Percentiles rank a stretch among this genome's conserved stretches.
Evolutionary conservation across 2,113 vertebrate species (phyloP).

Genomic region (Ploceus nigricollis): DNA sequence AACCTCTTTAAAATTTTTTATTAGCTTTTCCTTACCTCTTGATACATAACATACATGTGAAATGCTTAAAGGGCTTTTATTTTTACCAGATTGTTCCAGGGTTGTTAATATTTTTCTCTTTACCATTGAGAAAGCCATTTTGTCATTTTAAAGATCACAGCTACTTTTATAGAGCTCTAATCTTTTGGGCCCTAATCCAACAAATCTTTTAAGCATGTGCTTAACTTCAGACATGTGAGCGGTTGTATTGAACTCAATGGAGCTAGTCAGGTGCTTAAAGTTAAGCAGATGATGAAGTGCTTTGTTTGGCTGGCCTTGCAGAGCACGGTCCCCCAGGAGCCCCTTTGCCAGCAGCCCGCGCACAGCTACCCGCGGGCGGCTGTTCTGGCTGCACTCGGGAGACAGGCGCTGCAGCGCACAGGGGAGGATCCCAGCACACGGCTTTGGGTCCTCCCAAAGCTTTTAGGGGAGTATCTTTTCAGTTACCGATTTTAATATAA

Average conservation of each 20-base stretch:
- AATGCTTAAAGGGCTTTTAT: background rate
- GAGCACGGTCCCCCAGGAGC: background rate
- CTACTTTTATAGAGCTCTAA: conserved; percentile 26
- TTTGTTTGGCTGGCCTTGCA: conserved; percentile 50
- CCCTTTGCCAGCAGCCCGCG: background rate
- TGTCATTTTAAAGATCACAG: conserved; percentile 26
- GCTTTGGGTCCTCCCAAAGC: background rate
- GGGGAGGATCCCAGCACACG: background rate
- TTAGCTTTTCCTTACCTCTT: background rate
- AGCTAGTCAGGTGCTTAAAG: conserved; percentile 57
- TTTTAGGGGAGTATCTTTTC: background rate
- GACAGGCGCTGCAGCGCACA: background rate
- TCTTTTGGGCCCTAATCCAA: conserved; percentile 45
- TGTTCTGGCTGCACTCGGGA: background rate
- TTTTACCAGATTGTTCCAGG: background rate
- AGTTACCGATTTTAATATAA: background rate
- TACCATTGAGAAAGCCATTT: conserved; percentile 18
- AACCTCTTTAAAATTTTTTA: background rate
- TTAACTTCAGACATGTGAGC: conserved; percentile 60
- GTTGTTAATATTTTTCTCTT: conserved; percentile 10
- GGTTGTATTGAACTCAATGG: conserved; percentile 35
- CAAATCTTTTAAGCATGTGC: conserved; percentile 59
- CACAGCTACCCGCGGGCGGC: background rate
- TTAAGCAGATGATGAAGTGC: conserved; percentile 65
- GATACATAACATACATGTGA: background rate